Conservation (phyloP, 2,113 vertebrate genomes). For the Ciconia stormi region DNA sequence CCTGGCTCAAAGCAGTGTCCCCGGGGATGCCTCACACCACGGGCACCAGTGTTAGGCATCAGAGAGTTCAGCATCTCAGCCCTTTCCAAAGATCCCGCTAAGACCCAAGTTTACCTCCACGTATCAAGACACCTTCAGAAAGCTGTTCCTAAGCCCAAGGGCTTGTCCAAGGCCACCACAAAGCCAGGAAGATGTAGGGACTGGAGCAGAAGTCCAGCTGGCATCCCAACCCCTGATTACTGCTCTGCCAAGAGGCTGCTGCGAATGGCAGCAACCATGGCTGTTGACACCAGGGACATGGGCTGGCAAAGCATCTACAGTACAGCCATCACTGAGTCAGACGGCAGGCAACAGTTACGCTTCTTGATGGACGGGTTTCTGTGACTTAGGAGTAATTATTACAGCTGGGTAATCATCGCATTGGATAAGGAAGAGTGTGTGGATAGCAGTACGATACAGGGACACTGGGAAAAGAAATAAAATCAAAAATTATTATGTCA, state of each 20-base stretch:
- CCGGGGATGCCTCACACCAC: background rate
- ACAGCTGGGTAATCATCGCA: background rate
- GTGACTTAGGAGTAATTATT: background rate
- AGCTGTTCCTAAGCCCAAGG: background rate
- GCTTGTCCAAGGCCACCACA: background rate
- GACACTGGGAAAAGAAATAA: background rate
- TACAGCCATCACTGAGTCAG: background rate
- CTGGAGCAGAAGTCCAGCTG: background rate
- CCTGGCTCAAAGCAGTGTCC: background rate
- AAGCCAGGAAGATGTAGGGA: background rate
- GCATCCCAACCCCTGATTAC: background rate
- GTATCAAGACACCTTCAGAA: background rate
- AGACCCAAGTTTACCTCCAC: background rate
- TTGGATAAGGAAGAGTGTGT: background rate
- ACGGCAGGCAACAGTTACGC: background rate
- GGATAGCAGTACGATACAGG: fast-evolving
- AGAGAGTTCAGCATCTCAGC: background rate
- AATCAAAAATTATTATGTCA: background rate
- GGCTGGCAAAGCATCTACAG: background rate
- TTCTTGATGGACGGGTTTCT: background rate
- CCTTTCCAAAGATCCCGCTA: background rate
- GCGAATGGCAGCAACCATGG: background rate
- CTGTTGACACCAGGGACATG: background rate
- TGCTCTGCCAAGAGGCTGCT: background rate
- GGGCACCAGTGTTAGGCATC: background rate